Evolutionary conservation across 2,888 invertebrate species (phyloP).

Genomic region (Ganaspis brasiliensis): DNA sequence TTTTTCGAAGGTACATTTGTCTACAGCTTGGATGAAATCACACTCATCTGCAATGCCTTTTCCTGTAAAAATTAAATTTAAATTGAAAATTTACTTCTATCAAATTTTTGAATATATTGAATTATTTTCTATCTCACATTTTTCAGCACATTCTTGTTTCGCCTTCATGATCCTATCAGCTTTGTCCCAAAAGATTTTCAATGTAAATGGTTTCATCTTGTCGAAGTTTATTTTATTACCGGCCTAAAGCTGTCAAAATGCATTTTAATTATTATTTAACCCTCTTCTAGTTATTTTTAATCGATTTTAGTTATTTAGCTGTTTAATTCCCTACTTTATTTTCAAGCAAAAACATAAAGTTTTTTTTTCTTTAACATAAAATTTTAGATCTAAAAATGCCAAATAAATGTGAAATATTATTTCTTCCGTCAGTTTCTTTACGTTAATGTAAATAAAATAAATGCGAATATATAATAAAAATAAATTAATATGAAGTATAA

Average conservation of each 20-base stretch:
- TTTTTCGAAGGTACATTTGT: background rate
- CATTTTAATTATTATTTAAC: background rate
- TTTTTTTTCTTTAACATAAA: too few relatives aligned
- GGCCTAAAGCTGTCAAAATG: background rate
- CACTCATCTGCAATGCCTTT: slow-evolving; percentile 5
- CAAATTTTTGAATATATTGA: background rate
- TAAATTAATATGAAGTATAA: too few relatives aligned
- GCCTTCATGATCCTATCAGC: background rate
- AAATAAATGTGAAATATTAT: too few relatives aligned
- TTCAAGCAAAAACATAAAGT: too few relatives aligned
- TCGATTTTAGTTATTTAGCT: too few relatives aligned
- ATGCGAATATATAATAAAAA: too few relatives aligned
- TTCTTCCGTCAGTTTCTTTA: too few relatives aligned
- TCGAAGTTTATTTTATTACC: background rate
- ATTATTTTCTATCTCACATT: background rate
- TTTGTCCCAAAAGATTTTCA: background rate
- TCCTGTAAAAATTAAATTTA: slow-evolving; percentile 10
- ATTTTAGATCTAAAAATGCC: background rate
- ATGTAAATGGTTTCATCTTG: background rate
- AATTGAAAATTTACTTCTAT: background rate
- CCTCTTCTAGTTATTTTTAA: too few relatives aligned
- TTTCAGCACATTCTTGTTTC: background rate
- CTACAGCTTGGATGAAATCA: background rate
- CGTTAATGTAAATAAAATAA: too few relatives aligned
- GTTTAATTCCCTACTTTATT: too few relatives aligned